Conservation (phyloP, 2,113 vertebrate genomes). For the Sylvietta virens region DNA sequence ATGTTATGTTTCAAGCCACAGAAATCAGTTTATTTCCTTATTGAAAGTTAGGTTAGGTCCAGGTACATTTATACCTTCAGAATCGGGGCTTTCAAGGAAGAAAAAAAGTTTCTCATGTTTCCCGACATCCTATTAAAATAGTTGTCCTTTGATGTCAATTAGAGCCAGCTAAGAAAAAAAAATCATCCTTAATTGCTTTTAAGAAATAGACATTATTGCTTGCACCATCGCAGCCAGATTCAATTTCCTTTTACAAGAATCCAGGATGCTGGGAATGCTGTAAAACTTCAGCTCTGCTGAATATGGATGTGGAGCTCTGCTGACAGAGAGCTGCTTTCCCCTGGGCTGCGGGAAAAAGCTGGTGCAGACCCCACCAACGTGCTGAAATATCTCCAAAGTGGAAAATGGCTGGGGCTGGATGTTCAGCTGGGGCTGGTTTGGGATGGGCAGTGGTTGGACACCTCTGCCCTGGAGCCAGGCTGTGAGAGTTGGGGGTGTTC, state of each 20-base stretch:
- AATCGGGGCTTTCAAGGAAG: background rate
- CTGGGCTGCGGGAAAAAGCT: background rate
- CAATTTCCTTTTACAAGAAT: conserved; percentile 42
- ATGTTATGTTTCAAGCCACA: background rate
- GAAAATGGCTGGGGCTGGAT: background rate
- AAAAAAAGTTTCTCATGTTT: background rate
- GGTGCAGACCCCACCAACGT: background rate
- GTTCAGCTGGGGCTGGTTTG: background rate
- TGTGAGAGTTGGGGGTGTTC: background rate
- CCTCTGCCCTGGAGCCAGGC: background rate
- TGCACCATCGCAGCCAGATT: background rate
- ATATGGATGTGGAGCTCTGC: background rate
- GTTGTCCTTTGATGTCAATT: conserved; percentile 23
- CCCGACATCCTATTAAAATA: conserved; percentile 15
- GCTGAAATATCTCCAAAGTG: background rate
- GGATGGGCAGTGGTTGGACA: background rate
- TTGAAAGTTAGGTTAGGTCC: background rate
- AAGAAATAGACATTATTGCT: conserved; percentile 1
- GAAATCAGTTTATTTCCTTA: background rate
- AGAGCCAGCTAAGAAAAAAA: background rate
- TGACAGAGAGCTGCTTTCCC: background rate
- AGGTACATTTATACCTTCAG: background rate
- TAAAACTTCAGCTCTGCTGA: background rate
- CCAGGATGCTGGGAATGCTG: conserved; percentile 3
- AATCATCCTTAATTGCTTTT: conserved; percentile 46